Base-by-base conservation (phyloP, 2,113 vertebrate species). In the Ammospiza nelsoni region DNA sequence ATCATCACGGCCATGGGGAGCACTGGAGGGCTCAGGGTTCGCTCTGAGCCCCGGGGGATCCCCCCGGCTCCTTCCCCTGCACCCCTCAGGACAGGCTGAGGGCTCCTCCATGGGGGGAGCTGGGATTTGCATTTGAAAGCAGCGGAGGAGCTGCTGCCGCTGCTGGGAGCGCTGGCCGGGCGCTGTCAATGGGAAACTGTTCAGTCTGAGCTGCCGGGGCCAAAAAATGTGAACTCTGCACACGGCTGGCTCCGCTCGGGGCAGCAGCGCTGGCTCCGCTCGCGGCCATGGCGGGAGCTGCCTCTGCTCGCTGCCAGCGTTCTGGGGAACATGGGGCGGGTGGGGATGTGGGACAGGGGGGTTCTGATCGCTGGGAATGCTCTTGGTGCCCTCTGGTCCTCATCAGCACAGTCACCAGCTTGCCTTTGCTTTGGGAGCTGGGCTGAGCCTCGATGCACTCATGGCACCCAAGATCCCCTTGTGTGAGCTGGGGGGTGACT, bases 61-160 rank as follows among this genome's bases (percentile, higher is more conserved):
- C 20, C 7, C 39, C 23, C 6, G 18, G 69, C n/a, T 54, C 48
- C 75, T 49, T 27, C 43, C 85, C 77, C 2, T 0, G 6, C 41
- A 2, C 52, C 72, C 52, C 81, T 54, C 5, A 1, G 77, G 52
- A 23, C 49, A 39, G 63, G 37, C 76, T 93, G 57, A 0, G 84
- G 51, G 22, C 33, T 91, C 58, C 33, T 35, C 31, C 54, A 3
- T 2, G n/a, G 59, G 17, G 33, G 20, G 54, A 88, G 52, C 58
- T 61, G 4, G 29, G 11, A 95, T 97, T 95, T 95, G 93, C 94
- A 95, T 97, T 87, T 95, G 95, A 94, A 96, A 96, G 48, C 84
- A 51, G 73, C 1, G 6, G 66, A 79, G 74, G 54, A 83, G 94
- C 85, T 46, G 84, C 82, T 4, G 23, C 73, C 5, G 75, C 75